Conservation (phyloP, 2,113 vertebrate species). For the Poicephalus meyeri region DNA sequence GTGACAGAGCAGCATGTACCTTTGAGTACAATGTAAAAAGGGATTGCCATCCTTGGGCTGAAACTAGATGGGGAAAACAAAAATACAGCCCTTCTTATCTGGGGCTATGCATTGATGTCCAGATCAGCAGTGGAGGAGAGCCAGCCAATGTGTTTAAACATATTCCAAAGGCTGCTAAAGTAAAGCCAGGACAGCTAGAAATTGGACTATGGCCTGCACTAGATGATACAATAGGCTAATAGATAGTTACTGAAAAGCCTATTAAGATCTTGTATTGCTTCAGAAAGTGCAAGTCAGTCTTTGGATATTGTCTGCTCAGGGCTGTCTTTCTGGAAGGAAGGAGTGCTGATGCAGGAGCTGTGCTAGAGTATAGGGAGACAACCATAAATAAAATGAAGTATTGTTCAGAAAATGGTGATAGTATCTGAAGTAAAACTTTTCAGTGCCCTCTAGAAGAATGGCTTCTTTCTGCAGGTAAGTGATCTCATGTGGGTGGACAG, state of each 20-base stretch:
- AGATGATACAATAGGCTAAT: background rate
- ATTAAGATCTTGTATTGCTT: background rate
- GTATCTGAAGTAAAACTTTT: background rate
- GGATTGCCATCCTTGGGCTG: background rate
- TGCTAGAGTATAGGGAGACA: background rate
- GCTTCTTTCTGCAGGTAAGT: background rate
- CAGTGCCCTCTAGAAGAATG: background rate
- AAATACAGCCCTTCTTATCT: background rate
- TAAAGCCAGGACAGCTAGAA: background rate
- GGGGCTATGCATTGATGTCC: background rate
- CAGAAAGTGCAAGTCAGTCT: background rate
- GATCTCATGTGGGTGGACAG: background rate
- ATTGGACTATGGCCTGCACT: background rate
- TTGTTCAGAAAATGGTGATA: background rate
- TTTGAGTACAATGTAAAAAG: background rate
- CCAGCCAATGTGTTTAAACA: background rate
- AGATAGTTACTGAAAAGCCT: background rate
- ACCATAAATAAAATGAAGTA: background rate
- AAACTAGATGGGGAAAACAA: background rate
- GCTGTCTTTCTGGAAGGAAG: background rate
- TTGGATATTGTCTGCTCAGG: background rate
- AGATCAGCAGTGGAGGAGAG: background rate
- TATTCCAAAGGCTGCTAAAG: background rate
- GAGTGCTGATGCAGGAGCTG: background rate
- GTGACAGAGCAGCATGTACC: background rate